These are phyloP conservation scores for Gouania willdenowi DNA, from an alignment of 2,797 vertebrate species.

Conservation along the genomic window DNA sequence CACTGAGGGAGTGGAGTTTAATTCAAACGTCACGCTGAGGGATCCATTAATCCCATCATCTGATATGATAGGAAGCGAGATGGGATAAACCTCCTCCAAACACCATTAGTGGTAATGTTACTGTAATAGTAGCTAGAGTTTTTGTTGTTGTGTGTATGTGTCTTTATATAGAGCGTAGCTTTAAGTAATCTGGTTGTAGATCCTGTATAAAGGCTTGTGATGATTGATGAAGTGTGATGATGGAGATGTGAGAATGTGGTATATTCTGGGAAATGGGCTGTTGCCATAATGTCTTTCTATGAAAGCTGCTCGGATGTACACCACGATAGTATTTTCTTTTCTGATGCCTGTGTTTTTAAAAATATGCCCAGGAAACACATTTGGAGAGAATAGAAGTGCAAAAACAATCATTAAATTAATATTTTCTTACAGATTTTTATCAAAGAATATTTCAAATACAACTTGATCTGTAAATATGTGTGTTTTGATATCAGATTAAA, in stretches of 20 bases:
- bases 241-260: conserved; percentile 17
- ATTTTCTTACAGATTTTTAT: no score
- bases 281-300: conserved; percentile 2
- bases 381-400: no score
- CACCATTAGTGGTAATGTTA: conserved; percentile 47
- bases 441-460: no score
- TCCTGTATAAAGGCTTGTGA: conserved; percentile 21
- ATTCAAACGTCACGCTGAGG: conserved; percentile 57
- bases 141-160: conserved; percentile 8
- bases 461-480: no score
- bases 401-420: no score
- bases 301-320: no score
- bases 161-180: conserved; percentile 19
- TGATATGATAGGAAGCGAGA: conserved; percentile 61
- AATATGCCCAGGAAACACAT: no score
- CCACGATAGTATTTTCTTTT: no score
- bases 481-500: no score
- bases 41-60: conserved; percentile 67
- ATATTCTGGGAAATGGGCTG: conserved; percentile 17
- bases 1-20: conserved; percentile 48
- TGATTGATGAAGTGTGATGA: conserved; percentile 44
- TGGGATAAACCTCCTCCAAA: conserved; percentile 56
- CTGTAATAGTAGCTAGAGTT: conserved; percentile 52
- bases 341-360: no score
- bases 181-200: conserved; percentile 62